Base-by-base conservation (phyloP, 1,140 invertebrate species). In the Antheraea mylitta region DNA sequence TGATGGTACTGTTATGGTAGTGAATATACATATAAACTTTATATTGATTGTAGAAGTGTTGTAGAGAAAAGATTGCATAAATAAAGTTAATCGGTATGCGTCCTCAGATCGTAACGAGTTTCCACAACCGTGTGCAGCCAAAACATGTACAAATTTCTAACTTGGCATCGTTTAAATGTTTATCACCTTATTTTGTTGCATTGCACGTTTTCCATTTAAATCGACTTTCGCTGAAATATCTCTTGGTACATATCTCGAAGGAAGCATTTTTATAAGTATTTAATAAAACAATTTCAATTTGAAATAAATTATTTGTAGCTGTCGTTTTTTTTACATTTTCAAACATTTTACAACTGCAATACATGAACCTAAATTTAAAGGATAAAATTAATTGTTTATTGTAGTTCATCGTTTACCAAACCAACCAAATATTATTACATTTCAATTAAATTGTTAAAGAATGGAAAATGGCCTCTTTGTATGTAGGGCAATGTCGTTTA, bases 91-190 rank as follows among this genome's bases (percentile, higher is more conserved):
- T 53, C 16, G 11, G 5, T 53, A 53, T 53, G 16, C 45, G 16
- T 16, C 45, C 58, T 53, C 45, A 53, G 45, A n/a, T 6, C 16
- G 0, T 13, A n/a, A 53, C 45, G 45, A 9, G 16, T 13, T 53
- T 53, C 45, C 45, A 53, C 45, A 53, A 53, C 45, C 16, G 16
- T 13, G 11, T 13, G 45, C 5, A 13, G 6, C 45, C 45, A 53
- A 53, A 53, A 13, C 16, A 53, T 53, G 45, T 53, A 53, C 64
- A 22, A 13, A 63, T 63, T 42, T 48, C 64, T 64, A 16, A 38
- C 63, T 48, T 64, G 38, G 38, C n/a, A 48, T 19, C 42, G 9
- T 53, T 45, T 48, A 42, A 38, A 19, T 48, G 18, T 53, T 16
- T 19, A 45, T 19, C 11, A 65, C 7, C 38, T 19, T 9, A 37